Base-by-base conservation (phyloP, 2,113 vertebrate species). In the Lycocorax pyrrhopterus region DNA sequence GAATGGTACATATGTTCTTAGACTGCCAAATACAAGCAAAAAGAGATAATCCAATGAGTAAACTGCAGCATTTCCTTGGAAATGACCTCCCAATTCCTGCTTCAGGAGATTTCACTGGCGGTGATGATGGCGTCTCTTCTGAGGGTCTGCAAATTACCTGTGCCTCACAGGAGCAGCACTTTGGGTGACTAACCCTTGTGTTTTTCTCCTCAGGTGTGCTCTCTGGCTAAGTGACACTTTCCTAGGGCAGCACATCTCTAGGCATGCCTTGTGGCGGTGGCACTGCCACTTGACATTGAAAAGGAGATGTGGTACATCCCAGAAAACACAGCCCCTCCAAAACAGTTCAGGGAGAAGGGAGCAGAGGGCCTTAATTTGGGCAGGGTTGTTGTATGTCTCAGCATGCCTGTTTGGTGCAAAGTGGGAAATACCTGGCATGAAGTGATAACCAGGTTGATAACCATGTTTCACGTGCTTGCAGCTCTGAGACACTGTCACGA, bases 261-360 rank as follows among this genome's bases (percentile, higher is more conserved):
- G 41, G 62, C 29, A 51, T 7, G 4, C 22, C 27, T 44, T 0
- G 0, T 2, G 4, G 39, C 6, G 1, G 32, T 29, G 19, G 29
- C 39, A 32, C 3, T 4, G 25, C 15, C 1, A 0, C 44, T 64
- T 87, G 39, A 16, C 32, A 20, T 23, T 0, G 4, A 20, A 68
- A 79, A 79, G 44, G 37, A 84, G 26, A 29, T 41, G 53, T 23
- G 37, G 12, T 39, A 49, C 3, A 22, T 49, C 22, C 37, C 1
- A 3, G 58, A 58, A 80, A 84, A 58, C 43, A 41, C 9, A 66
- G 37, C 20, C 7, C 5, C 26, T 73, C 62, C 6, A 2, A 2
- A 68, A 60, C 19, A 81, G 66, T 20, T 77, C 4, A 11, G 59
- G 60, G 16, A 77, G 68, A 44, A 74, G 8, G 16, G 22, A 74